Evolutionary conservation across 2,797 vertebrate species (phyloP), one percentile per base, ranked within the genome.

Genomic region (Macroramphosus scolopax): DNA sequence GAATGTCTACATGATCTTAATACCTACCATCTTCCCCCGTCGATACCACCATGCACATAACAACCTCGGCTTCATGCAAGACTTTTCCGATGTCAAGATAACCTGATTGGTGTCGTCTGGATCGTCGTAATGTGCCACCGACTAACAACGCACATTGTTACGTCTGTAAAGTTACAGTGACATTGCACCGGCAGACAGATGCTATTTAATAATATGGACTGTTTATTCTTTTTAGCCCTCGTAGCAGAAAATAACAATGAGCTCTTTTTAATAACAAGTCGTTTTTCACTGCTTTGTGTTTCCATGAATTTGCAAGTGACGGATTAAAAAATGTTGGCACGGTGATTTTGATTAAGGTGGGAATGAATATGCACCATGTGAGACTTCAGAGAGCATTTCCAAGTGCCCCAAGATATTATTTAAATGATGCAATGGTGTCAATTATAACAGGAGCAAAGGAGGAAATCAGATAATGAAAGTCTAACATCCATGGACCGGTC

Each of bases 31-130:
- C n/a, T n/a, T n/a, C n/a, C n/a, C n/a, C n/a, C n/a, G n/a, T n/a
- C n/a, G n/a, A n/a, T n/a, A n/a, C 20, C 20, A 22, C 3, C 20
- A 6, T 3, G 20, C 3, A 22, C n/a, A n/a, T n/a, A 22, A 44
- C 17, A 30, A 48, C 16, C 4, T 30, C 15, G 12, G 17, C 6
- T 58, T 40, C 39, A 26, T 46, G 15, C 25, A 8, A 32, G 31
- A 32, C 39, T 22, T n/a, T n/a, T n/a, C n/a, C 33, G 45, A 18
- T 67, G 65, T 71, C 45, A 58, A 15, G 52, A 22, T 49, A 63
- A 50, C 41, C 33, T 46, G 36, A 52, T 22, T 41, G 40, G 14
- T 17, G 4, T 8, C 12, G 24, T 11, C 17, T 12, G 32, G n/a
- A 26, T 40, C 39, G 39, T 66, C 6, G 51, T 45, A 39, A 59